These are phyloP conservation scores for Prinia subflava DNA, from an alignment of 2,113 vertebrate species.

Conservation along the genomic window DNA sequence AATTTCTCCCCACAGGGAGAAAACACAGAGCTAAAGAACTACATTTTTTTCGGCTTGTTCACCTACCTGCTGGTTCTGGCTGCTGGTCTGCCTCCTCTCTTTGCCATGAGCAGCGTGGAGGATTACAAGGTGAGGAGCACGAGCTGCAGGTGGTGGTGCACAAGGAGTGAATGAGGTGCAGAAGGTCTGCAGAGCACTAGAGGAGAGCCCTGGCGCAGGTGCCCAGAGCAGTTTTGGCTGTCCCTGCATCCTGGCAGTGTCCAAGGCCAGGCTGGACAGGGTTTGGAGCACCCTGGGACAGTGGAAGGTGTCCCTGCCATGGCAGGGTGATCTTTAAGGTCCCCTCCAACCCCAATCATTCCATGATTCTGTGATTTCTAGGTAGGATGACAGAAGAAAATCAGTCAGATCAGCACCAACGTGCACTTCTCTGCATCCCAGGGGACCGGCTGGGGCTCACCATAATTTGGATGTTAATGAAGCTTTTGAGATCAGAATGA, in stretches of 20 bases:
- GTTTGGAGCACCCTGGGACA: accelerated
- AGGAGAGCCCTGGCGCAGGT: not conserved
- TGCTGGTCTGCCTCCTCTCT: constrained; percentile 81
- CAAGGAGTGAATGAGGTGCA: accelerated
- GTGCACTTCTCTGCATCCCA: not conserved
- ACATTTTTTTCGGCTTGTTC: not conserved
- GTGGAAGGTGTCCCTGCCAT: not conserved
- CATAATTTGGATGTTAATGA: not conserved
- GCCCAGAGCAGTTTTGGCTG: not conserved
- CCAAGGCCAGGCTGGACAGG: accelerated
- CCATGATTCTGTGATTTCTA: accelerated
- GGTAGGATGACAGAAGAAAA: not conserved
- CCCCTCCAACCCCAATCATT: not conserved
- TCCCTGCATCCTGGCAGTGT: not conserved
- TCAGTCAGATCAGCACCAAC: not conserved
- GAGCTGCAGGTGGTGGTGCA: accelerated
- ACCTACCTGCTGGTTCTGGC: not conserved
- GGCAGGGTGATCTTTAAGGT: not conserved
- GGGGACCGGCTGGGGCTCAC: not conserved
- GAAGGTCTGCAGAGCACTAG: accelerated
- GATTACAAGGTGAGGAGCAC: constrained; percentile 78
- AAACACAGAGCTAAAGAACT: accelerated
- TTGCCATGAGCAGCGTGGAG: constrained; percentile 80
- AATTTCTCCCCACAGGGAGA: not conserved
- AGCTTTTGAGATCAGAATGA: accelerated